phyloP scores from a whole-genome alignment of 1,140 invertebrate species.

The Drosophila lacteicornis region DNA sequence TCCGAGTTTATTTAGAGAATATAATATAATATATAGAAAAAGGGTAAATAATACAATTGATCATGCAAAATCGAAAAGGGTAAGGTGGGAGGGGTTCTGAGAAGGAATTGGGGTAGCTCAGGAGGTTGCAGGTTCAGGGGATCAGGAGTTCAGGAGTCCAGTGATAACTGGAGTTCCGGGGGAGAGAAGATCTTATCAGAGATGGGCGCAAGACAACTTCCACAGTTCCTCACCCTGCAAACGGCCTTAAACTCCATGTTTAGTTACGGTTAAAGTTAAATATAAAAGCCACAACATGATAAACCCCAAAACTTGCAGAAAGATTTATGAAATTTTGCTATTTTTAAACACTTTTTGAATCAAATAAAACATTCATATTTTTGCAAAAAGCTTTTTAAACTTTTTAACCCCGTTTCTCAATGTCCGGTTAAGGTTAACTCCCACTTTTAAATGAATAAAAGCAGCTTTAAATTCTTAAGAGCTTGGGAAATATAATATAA shows the following conservation, averaged over 20 bases:
- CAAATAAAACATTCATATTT: no score
- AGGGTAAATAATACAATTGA: slow-evolving; percentile 5
- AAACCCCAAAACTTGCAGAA: not conserved
- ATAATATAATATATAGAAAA: not conserved
- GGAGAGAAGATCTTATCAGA: slow-evolving; percentile 8
- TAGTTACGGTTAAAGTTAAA: not conserved
- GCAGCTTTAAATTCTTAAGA: no score
- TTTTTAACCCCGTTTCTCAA: no score
- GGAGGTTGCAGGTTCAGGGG: not conserved
- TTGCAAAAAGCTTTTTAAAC: no score
- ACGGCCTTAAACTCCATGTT: not conserved
- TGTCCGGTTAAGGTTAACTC: no score
- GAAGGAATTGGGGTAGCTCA: not conserved
- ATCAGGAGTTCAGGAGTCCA: not conserved
- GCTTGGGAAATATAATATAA: no score
- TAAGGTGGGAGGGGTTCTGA: not conserved
- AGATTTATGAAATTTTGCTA: not conserved
- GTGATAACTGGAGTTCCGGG: not conserved
- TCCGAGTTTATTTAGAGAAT: not conserved
- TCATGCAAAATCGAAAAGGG: slow-evolving; percentile 33
- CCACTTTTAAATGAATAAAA: no score
- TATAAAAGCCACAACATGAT: not conserved
- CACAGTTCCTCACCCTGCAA: slow-evolving; percentile 14
- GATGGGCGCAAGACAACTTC: not conserved
- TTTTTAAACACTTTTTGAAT: not conserved